These are phyloP conservation scores for Harmothoe impar DNA, from an alignment of 2,888 invertebrate species.

Conservation along the genomic window DNA sequence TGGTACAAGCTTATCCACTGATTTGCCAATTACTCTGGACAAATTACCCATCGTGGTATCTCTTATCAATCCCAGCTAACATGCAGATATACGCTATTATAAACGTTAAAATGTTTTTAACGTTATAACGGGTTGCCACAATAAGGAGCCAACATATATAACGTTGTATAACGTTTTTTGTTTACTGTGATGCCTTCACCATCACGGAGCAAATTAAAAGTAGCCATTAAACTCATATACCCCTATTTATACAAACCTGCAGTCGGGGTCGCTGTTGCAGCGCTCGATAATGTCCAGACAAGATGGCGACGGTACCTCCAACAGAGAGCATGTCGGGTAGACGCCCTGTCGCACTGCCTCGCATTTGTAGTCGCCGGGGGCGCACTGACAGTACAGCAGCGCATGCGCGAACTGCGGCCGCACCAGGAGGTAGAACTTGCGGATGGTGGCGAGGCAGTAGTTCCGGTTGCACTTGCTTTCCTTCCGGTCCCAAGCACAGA, in stretches of 20 bases:
- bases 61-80: too few species aligned
- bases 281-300: constrained; percentile 93
- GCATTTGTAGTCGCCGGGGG: constrained; percentile 89
- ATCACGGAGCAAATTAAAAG: too few species aligned
- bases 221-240: too few species aligned
- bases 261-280: constrained; percentile 91
- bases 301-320: constrained; percentile 90
- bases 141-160: too few species aligned
- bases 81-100: too few species aligned
- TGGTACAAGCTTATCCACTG: too few species aligned
- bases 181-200: too few species aligned
- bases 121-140: too few species aligned
- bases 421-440: constrained; percentile 65
- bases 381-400: constrained; percentile 70
- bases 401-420: constrained; percentile 62
- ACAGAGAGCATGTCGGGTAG: constrained; percentile 94
- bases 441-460: constrained; percentile 64
- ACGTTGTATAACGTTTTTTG: too few species aligned
- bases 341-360: constrained; percentile 94
- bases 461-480: constrained; percentile 60
- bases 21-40: too few species aligned
- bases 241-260: constrained; percentile 87
- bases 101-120: too few species aligned
- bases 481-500: constrained; percentile 66
- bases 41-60: too few species aligned